Base-by-base conservation (phyloP, 2,888 invertebrate genomes). In the Eupeodes latifasciatus region DNA sequence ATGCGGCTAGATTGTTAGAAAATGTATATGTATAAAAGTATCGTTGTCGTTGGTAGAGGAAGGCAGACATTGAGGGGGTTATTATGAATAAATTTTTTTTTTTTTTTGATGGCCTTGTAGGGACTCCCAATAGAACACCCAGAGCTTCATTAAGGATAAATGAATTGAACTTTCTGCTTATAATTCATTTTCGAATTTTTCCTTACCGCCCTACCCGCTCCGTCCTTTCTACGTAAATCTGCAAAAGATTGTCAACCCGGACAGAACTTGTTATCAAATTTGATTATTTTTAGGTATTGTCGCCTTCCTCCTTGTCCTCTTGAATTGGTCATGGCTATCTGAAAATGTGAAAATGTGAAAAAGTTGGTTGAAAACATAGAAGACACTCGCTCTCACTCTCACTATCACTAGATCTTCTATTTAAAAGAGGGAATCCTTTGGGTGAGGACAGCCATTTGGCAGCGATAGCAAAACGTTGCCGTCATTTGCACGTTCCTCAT, bases 121-220 rank as follows among this genome's bases (percentile, higher is more conserved):
- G 57, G 34, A 16, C 19, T 44, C 51, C 51, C 71, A 57, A 27
- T 44, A 19, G 71, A 71, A 9, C 55, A 59, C 40, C 57, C 67
- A 69, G 27, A 49, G 76, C 83, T 74, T 81, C 85, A 81, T 87
- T 87, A 87, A 83, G 83, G 80, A 87, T 83, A 87, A 87, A 87
- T 84, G 87, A 84, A 83, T 77, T 87, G 83, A 83, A 84, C 84
- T 87, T 77, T 83, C 67, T 74, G 80, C 83, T 81, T 87, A 84
- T 87, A 83, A 83, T 81, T 87, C 80, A 82, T 83, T 83, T 83
- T 80, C 80, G 72, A 83, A 76, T 80, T 79, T 81, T 67, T 72
- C 59, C 49, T 47, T 53, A 40, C 36, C 36, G 14, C 47, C 27
- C 40, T 9, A 6, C 40, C 40, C 0, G 0, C 40, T 5, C 0